Base-by-base conservation (phyloP, 92 coral and sea anemone species). In the Zoanthus sansibaricus region DNA sequence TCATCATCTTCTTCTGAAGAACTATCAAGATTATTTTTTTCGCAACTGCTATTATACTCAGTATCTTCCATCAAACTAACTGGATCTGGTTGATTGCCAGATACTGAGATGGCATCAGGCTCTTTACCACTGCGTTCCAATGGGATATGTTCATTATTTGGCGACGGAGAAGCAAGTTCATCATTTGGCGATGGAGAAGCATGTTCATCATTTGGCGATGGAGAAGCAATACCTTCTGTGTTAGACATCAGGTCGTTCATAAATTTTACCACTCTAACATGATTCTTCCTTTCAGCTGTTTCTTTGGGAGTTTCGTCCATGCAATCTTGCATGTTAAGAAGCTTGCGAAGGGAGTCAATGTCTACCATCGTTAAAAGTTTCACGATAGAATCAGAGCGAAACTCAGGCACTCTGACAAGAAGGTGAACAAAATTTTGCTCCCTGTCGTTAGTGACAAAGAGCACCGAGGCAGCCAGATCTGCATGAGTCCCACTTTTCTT, bases 361-460 rank as follows among this genome's bases (percentile, higher is more conserved):
- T 80, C 75, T 0, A 80, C 48, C 21, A 18, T 32, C 13, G 30
- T 69, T 33, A 80, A n/a, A 64, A 80, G 59, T 32, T 80, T 62
- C 51, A n/a, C 32, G 21, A 80, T 15, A 45, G 18, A 47, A 74
- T 66, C 61, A 18, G 59, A 21, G 66, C 75, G 18, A 47, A 15
- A 67, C 30, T 67, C 73, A 17, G 75, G 42, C 67, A 80, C 85
- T 25, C 85, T 80, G 8, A 74, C 61, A 62, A 80, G 85, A 18
- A 80, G 66, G 45, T 80, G 85, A 12, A 80, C 46, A 48, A 80
- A 20, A 31, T 80, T 80, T 62, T 80, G 85, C 33, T 80, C 85
- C 61, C 85, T 64, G 73, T 80, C 85, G 11, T 80, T 80, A 0
- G 58, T 80, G 18, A 56, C 59, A 66, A 75, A 62, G 66, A 64